Evolutionary conservation across 1,140 invertebrate species (phyloP), one percentile per base, ranked within the genome.

Genomic region (Neodiprion virginianus): DNA sequence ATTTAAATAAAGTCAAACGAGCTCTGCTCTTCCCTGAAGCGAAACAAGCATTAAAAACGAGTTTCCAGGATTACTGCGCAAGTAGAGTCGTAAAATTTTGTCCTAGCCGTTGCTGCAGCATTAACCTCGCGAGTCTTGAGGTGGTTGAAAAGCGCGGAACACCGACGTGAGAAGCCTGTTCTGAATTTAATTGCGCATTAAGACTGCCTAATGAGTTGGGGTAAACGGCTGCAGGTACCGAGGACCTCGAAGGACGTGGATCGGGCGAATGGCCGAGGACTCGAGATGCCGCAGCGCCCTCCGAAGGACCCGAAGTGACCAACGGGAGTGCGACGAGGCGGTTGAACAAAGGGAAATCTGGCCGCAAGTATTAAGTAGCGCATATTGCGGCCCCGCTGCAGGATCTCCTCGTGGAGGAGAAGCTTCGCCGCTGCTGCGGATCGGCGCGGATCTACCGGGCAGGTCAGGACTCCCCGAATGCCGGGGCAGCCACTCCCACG

Each of bases 161-260:
- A 72, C 48, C 74, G 66, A 47, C 70, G 50, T 67, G 28, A 73
- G 53, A 71, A 73, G 53, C 74, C 79, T 73, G 72, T 75, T 78
- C 73, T 73, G 71, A 78, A 79, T 79, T 79, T 79, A 80, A 79
- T 79, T 79, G 82, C 78, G 78, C 75, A 79, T 79, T 77, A 74
- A 72, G 75, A 53, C 67, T 65, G 48, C 40, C 75, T 82, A 83
- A 84, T 82, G 82, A 84, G 80, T 78, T 78, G 77, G 81, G 76
- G 79, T 83, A 83, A 80, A 77, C 81, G 70, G 66, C 72, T 72
- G 76, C 76, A 65, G 67, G 74, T 71, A 74, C 73, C 5, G 48
- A 72, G 28, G 28, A 40, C 5, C 28, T 40, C 28, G 28, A 40
- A 5, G 28, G 28, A 40, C 28, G 28, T 40, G 28, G 28, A 40